A percentile compares a stretch with the other conserved stretches of the same genome.
phyloP scores from a whole-genome alignment of 2,888 invertebrate genomes.

The Leptinotarsa haldemani region DNA sequence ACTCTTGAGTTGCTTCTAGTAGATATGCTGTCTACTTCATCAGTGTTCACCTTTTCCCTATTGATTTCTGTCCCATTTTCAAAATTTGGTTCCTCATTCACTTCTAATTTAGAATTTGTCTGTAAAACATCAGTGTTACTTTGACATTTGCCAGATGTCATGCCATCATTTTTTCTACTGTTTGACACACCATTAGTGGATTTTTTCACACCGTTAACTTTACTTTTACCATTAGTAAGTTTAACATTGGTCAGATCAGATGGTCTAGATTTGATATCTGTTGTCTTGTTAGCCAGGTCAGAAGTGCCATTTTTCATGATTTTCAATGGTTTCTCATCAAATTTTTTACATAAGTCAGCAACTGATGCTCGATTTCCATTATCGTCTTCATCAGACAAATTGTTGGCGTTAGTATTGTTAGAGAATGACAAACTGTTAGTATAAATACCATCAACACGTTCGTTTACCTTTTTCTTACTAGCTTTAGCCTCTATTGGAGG shows the following conservation, averaged over 20 bases:
- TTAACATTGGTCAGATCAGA: conserved; percentile 34
- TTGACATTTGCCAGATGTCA: conserved; percentile 43
- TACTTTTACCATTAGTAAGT: conserved; percentile 9
- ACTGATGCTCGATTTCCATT: conserved; percentile 72
- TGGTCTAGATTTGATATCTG: conserved; percentile 33
- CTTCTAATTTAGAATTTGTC: conserved; percentile 48
- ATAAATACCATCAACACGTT: conserved; percentile 51
- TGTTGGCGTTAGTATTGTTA: conserved; percentile 65
- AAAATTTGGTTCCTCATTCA: conserved; percentile 43
- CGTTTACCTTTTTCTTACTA: conserved; percentile 62
- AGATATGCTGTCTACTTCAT: conserved; percentile 24
- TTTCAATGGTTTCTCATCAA: conserved; percentile 63
- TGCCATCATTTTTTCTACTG: conserved; percentile 40
- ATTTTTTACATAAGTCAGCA: conserved; percentile 71
- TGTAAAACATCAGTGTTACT: conserved; percentile 49
- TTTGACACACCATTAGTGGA: conserved; percentile 35
- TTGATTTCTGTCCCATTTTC: conserved; percentile 44
- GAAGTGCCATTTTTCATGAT: conserved; percentile 57
- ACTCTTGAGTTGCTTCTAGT: conserved; percentile 55
- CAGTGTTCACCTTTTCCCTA: conserved; percentile 39
- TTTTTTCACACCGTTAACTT: conserved; percentile 40
- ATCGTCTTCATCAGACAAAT: conserved; percentile 67
- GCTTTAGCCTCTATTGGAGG: conserved; percentile 62
- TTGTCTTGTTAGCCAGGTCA: conserved; percentile 33
- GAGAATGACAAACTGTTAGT: conserved; percentile 60